Evolutionary conservation across 2,113 vertebrate species (phyloP).

Genomic region (Atractosteus spatula): DNA sequence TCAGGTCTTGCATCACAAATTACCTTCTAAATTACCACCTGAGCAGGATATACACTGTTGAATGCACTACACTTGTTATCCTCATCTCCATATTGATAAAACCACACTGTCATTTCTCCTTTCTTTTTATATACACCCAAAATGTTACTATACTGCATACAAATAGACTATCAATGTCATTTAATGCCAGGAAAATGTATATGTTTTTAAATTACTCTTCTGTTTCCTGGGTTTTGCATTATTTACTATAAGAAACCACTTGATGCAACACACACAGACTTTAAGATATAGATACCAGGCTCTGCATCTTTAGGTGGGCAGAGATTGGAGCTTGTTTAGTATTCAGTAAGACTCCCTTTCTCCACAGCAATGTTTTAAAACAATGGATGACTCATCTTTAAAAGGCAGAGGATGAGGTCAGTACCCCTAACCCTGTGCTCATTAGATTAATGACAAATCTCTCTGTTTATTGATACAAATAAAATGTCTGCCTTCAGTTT

Average conservation of each 20-base stretch:
- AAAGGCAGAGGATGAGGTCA: constrained; percentile 43
- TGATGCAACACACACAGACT: not conserved
- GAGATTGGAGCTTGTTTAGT: constrained; percentile 59
- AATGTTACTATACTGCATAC: no score
- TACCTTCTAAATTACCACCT: no score
- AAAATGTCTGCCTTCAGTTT: constrained; percentile 48
- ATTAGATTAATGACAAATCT: constrained; percentile 60
- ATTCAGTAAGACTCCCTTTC: constrained; percentile 38
- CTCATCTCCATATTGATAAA: no score
- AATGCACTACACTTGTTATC: no score
- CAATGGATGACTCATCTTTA: constrained; percentile 59
- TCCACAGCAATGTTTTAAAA: constrained; percentile 36
- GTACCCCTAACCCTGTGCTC: constrained; percentile 42
- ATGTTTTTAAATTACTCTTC: no score
- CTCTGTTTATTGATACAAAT: constrained; percentile 60
- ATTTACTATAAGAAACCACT: not conserved
- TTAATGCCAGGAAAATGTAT: no score
- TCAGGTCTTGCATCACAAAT: no score
- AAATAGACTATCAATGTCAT: no score
- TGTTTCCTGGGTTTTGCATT: no score
- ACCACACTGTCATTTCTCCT: no score
- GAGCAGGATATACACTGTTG: no score
- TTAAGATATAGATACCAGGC: not conserved
- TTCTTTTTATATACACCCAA: no score
- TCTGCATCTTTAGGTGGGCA: not conserved